These are phyloP conservation scores for Flexamia atlantica DNA, from an alignment of 2,888 invertebrate species.

Conservation along the genomic window DNA sequence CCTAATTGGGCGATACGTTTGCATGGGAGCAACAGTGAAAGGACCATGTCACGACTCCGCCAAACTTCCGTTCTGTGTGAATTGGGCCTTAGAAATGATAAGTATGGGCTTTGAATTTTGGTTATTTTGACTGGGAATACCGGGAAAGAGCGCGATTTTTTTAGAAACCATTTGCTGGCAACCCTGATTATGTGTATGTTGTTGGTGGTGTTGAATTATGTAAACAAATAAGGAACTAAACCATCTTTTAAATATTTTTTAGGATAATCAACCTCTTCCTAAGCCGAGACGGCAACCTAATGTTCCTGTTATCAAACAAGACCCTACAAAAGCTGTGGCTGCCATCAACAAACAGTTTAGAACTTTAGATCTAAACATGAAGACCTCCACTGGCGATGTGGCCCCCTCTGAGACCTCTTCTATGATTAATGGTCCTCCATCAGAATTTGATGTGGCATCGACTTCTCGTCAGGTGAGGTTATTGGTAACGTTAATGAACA, in stretches of 20 bases:
- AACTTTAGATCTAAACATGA: neutral
- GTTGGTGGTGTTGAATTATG: too few relatives aligned
- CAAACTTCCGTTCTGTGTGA: too few relatives aligned
- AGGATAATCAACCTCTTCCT: neutral
- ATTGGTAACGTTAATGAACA: neutral
- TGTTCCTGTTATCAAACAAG: neutral
- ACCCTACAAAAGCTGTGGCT: neutral
- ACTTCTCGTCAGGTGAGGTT: neutral
- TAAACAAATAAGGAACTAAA: too few relatives aligned
- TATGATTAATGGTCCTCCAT: neutral
- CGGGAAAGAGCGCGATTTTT: too few relatives aligned
- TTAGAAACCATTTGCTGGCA: too few relatives aligned
- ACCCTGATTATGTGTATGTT: too few relatives aligned
- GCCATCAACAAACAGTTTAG: neutral
- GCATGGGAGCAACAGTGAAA: too few relatives aligned
- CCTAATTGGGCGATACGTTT: too few relatives aligned
- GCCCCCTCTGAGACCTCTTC: slow-evolving; percentile 15
- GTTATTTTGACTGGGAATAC: too few relatives aligned
- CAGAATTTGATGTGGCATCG: neutral
- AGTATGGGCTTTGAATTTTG: too few relatives aligned
- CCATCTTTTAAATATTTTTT: neutral
- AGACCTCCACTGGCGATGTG: neutral
- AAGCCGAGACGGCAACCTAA: neutral
- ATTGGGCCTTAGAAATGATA: too few relatives aligned
- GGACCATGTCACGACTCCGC: too few relatives aligned